Evolutionary conservation across 92 coral and sea anemone genomes (phyloP).

Genomic region (Actinernus sp.): DNA sequence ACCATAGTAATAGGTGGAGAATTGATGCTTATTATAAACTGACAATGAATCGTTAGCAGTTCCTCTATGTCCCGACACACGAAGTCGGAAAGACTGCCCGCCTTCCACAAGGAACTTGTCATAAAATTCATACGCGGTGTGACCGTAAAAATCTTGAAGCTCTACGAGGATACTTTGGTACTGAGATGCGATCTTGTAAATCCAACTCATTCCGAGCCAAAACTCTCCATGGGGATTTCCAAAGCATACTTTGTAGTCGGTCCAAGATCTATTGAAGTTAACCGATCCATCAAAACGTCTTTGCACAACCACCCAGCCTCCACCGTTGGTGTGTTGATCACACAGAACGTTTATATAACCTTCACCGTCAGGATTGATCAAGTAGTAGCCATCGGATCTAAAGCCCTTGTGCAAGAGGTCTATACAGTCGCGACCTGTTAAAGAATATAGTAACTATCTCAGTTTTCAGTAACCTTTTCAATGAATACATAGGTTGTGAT

Average conservation of each 20-base stretch:
- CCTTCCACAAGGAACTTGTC: neutral
- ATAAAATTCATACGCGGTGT: neutral
- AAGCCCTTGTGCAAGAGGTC: slow-evolving; percentile 68
- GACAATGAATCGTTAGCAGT: neutral
- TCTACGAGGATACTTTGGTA: slow-evolving; percentile 5
- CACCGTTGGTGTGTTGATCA: slow-evolving; percentile 41
- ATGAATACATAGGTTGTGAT: too few species aligned
- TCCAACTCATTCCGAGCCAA: slow-evolving; percentile 25
- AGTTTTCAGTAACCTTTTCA: too few species aligned
- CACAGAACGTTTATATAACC: slow-evolving; percentile 17
- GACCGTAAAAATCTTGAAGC: neutral
- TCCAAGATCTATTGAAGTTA: slow-evolving; percentile 1
- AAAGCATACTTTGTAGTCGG: slow-evolving; percentile 15
- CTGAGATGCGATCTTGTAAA: neutral
- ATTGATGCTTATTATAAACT: neutral
- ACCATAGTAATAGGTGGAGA: too few species aligned
- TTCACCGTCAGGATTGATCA: slow-evolving; percentile 20
- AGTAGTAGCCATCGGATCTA: slow-evolving; percentile 24
- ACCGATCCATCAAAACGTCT: slow-evolving; percentile 29
- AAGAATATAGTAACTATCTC: too few species aligned
- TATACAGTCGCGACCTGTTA: slow-evolving; percentile 56
- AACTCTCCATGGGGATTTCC: slow-evolving; percentile 42
- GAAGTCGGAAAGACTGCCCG: too few species aligned
- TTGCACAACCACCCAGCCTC: slow-evolving; percentile 33
- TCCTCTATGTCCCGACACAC: too few species aligned